Evolutionary conservation across 2,797 vertebrate species (phyloP).

Genomic region (Lepus oiostolus): DNA sequence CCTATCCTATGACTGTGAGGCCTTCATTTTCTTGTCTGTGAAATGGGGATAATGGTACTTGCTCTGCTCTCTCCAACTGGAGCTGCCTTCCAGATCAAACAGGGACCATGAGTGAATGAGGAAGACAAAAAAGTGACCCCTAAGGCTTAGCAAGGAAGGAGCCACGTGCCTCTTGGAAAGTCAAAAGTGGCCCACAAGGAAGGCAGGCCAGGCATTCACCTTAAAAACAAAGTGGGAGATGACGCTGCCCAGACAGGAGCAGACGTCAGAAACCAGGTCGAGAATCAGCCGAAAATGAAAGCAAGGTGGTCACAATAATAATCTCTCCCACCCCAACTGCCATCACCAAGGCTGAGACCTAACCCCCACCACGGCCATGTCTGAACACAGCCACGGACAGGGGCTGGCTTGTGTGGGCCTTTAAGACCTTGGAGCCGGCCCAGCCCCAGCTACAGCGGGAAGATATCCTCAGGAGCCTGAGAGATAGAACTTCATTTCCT

Average conservation of each 20-base stretch:
- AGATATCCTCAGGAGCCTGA: background rate
- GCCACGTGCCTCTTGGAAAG: background rate
- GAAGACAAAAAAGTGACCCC: background rate
- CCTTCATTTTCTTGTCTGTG: background rate
- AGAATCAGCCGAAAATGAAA: background rate
- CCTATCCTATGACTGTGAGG: background rate
- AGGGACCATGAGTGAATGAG: background rate
- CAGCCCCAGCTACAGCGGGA: background rate
- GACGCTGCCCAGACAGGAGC: background rate
- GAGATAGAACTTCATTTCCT: background rate
- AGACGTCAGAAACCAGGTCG: constrained; percentile 1
- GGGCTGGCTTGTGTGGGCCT: background rate
- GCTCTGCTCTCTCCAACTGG: background rate
- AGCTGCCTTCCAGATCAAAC: background rate
- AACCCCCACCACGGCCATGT: background rate
- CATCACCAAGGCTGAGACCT: background rate
- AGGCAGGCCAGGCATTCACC: background rate
- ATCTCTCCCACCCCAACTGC: background rate
- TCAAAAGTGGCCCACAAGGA: background rate
- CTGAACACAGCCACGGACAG: background rate
- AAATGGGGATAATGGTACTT: background rate
- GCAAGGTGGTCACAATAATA: background rate
- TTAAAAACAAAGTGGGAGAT: background rate
- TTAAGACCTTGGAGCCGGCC: background rate
- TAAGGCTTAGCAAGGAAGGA: background rate